phyloP scores from a whole-genome alignment of 2,888 invertebrate genomes.

The Dryocosmus kuriphilus region DNA sequence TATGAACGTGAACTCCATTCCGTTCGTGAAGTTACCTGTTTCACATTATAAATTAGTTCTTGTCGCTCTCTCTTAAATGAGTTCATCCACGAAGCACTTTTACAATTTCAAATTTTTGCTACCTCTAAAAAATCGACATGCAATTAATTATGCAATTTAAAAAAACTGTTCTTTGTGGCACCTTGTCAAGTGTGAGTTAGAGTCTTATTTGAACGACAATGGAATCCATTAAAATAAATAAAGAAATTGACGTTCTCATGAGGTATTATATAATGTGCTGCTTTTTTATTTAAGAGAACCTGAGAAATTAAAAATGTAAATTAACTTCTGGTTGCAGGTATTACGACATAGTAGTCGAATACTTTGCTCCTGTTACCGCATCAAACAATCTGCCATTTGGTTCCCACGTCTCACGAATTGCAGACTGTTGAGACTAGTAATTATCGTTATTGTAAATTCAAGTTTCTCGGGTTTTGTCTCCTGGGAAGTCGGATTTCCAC shows the following conservation, averaged over 20 bases:
- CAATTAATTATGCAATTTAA: neutral
- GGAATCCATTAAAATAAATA: neutral
- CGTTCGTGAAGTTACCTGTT: conserved; percentile 5
- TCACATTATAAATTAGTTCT: conserved; percentile 17
- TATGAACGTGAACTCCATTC: conserved; percentile 27
- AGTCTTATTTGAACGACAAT: conserved; percentile 2
- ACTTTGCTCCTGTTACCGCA: conserved; percentile 31
- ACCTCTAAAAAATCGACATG: neutral
- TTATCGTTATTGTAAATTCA: conserved; percentile 29
- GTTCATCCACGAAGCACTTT: neutral
- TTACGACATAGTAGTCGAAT: neutral
- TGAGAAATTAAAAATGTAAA: neutral
- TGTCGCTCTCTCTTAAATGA: neutral
- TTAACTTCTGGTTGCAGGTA: neutral
- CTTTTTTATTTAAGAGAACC: neutral
- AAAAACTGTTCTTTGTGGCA: neutral
- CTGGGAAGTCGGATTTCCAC: conserved; percentile 1
- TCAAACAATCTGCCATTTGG: conserved; percentile 8
- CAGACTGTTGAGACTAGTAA: neutral
- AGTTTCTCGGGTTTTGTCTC: neutral
- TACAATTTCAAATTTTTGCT: neutral
- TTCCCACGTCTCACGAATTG: neutral
- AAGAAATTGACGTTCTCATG: neutral
- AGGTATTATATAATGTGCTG: neutral
- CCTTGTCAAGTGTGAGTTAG: neutral